Evolutionary conservation across 2,888 invertebrate genomes (phyloP).

Genomic region (Tinea pellionella): DNA sequence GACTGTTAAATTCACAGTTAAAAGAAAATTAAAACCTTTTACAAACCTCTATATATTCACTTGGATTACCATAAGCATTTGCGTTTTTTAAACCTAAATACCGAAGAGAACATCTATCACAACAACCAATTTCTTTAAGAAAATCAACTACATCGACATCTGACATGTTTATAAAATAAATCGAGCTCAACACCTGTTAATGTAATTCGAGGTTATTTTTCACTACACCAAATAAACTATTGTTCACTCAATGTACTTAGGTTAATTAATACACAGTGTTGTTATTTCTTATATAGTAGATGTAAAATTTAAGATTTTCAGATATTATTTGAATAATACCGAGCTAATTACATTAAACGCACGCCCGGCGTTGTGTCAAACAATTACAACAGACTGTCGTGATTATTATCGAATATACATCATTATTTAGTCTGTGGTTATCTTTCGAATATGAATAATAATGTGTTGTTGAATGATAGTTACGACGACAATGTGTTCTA

Average conservation of each 20-base stretch:
- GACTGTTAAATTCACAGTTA: too few relatives aligned
- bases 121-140: constrained; percentile 71
- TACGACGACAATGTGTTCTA: too few relatives aligned
- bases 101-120: constrained; percentile 76
- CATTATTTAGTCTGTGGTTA: too few relatives aligned
- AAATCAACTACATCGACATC: constrained; percentile 56
- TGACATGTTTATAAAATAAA: constrained; percentile 36
- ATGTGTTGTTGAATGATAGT: too few relatives aligned
- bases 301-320: not conserved
- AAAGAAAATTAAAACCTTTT: too few relatives aligned
- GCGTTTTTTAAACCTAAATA: constrained; percentile 72
- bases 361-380: not conserved
- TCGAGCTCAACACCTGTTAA: not conserved
- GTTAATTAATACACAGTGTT: not conserved
- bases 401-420: too few relatives aligned
- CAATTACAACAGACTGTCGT: not conserved
- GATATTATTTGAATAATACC: too few relatives aligned
- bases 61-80: constrained; percentile 62
- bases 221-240: not conserved
- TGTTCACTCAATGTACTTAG: not conserved
- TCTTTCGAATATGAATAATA: too few relatives aligned
- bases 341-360: not conserved
- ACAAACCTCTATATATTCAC: constrained; percentile 61
- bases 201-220: not conserved
- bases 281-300: not conserved